These are phyloP conservation scores for Acipenser oxyrinchus DNA, from an alignment of 2,797 vertebrate species.

Conservation along the genomic window DNA sequence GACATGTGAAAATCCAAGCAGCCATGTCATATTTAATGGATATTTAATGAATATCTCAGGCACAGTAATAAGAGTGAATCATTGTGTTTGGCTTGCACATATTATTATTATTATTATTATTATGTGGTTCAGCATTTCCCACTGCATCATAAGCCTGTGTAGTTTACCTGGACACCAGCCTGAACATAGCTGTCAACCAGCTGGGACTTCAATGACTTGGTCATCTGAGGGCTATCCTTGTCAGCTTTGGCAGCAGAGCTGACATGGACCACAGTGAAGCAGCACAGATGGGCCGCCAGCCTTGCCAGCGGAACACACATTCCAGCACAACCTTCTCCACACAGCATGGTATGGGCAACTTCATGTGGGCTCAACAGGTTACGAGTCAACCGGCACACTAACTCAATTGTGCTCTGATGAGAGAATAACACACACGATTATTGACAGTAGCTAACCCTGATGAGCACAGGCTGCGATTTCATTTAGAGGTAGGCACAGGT, in stretches of 20 bases:
- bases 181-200: conserved; percentile 21
- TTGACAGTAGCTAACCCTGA: background rate
- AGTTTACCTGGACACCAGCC: conserved; percentile 21
- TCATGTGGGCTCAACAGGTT: conserved; percentile 19
- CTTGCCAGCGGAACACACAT: conserved; percentile 12
- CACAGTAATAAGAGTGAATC: too few relatives aligned
- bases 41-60: too few relatives aligned
- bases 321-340: conserved; percentile 23
- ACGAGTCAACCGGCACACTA: conserved; percentile 21
- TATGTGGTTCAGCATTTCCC: too few relatives aligned
- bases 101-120: too few relatives aligned
- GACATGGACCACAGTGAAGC: conserved; percentile 19
- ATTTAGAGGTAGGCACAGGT: too few relatives aligned
- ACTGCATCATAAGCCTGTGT: too few relatives aligned
- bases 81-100: too few relatives aligned
- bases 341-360: conserved; percentile 24
- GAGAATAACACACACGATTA: background rate
- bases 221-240: conserved; percentile 6
- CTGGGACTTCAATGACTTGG: conserved; percentile 14
- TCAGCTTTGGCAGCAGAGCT: conserved; percentile 7
- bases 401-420: conserved; percentile 16
- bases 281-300: conserved; percentile 23
- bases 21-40: too few relatives aligned
- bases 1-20: too few relatives aligned
- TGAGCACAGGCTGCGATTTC: too few relatives aligned